Percentiles rank a stretch among this genome's conserved stretches.
phyloP scores from a whole-genome alignment of 2,797 vertebrate genomes.

The Acanthurus leucopareius region DNA sequence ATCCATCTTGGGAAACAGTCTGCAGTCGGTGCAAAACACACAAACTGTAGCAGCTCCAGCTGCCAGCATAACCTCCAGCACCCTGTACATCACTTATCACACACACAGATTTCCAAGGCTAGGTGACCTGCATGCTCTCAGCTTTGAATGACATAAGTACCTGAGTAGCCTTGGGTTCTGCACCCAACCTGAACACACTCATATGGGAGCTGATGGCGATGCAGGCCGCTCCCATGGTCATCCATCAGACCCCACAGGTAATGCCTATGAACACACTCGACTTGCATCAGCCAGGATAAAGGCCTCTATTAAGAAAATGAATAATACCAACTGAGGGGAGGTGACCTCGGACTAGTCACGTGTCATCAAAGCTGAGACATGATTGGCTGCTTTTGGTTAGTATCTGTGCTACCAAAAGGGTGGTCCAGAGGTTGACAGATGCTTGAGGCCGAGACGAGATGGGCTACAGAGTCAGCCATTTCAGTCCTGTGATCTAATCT shows the following conservation, averaged over 20 bases:
- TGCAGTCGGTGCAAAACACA: constrained; percentile 27
- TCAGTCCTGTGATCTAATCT: constrained; percentile 82
- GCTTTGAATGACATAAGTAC: constrained; percentile 70
- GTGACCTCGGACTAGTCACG: constrained; percentile 63
- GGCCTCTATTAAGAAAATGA: constrained; percentile 74
- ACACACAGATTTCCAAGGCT: constrained; percentile 67
- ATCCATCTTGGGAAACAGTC: constrained; percentile 31
- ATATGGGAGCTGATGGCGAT: constrained; percentile 52
- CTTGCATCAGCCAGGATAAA: constrained; percentile 70
- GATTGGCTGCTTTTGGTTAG: constrained; percentile 51
- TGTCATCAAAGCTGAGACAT: constrained; percentile 34
- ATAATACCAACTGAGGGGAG: constrained; percentile 61
- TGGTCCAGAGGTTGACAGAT: constrained; percentile 60
- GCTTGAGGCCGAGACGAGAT: constrained; percentile 66
- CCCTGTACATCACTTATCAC: constrained; percentile 32
- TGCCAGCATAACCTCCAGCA: constrained; percentile 10
- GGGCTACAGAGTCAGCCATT: constrained; percentile 74
- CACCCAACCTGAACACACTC: constrained; percentile 69
- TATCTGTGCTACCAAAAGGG: constrained; percentile 25
- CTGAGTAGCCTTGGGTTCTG: constrained; percentile 70
- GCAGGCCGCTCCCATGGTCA: constrained; percentile 41
- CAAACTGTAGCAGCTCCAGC: constrained; percentile 16
- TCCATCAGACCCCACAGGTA: constrained; percentile 65
- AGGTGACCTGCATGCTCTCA: constrained; percentile 64
- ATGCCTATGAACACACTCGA: constrained; percentile 58